phyloP scores from a whole-genome alignment of 2,113 vertebrate genomes.

The Gobio gobio region DNA sequence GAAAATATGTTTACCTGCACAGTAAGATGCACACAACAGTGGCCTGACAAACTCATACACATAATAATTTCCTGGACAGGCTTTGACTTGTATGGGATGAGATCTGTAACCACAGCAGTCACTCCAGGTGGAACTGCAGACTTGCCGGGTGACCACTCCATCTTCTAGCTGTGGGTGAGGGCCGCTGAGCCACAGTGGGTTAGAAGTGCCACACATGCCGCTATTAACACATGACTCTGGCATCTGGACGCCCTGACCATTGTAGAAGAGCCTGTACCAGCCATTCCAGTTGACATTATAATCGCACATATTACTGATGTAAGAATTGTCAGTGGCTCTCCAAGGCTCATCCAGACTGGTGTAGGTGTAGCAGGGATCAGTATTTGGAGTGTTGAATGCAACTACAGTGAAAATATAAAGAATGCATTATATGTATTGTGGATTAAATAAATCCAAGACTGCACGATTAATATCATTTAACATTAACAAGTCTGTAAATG shows the following conservation, averaged over 20 bases:
- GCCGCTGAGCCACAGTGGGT: background rate
- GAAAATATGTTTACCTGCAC: background rate
- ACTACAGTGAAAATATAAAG: background rate
- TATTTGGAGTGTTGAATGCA: background rate
- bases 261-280: conserved; percentile 19
- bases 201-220: background rate
- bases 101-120: conserved; percentile 32
- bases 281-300: background rate
- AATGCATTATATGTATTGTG: background rate
- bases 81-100: too few species aligned
- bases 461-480: too few species aligned
- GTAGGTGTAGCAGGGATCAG: conserved; percentile 26
- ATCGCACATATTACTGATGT: background rate
- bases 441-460: too few species aligned
- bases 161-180: conserved; percentile 34
- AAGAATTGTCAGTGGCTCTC: background rate
- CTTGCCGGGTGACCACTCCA: conserved; percentile 14
- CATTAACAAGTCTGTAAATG: too few species aligned
- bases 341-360: conserved; percentile 20
- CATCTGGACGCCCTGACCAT: conserved; percentile 19
- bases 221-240: conserved; percentile 3
- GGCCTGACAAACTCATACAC: too few species aligned
- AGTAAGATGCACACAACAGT: background rate
- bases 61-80: too few species aligned
- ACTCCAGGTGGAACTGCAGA: background rate